Evolutionary conservation across 2,888 invertebrate species (phyloP), one percentile per base, ranked within the genome.

Genomic region (Pristionchus entomophagus): DNA sequence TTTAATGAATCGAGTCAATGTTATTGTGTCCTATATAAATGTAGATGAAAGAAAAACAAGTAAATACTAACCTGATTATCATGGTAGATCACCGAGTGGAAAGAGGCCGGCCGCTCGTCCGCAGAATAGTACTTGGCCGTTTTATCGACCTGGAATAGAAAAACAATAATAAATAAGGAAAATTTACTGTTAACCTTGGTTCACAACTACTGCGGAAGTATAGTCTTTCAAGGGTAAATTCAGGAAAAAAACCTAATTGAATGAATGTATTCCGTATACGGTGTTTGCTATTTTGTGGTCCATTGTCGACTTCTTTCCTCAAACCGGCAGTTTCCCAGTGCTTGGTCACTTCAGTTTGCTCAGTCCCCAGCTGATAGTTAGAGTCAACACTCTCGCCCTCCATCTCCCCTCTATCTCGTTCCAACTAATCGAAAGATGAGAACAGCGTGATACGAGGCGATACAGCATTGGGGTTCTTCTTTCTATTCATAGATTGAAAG

Each of bases 121-220:
- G 87, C 82, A 19, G 91, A 95, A 94, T 97, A 97, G 95, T 98
- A 99, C 94, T 96, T 96, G 93, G 96, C 96, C 89, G 97, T 96
- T 95, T 85, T 69, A 32, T 73, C 69, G 19, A 73, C 73, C 84
- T 84, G 38, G 14, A 65, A 29, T 45, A 5, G 26, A 38, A n/a
- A 35, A 35, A 19, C n/a, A 69, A 38, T 38, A 19, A 19, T 38
- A 8, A 1, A 35, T 26, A 35, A 69, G 22, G 22, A n/a, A 8
- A 38, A 38, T 22, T 10, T 3, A 35, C 35, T 29, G 12, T 29
- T 59, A n/a, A n/a, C n/a, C 12, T 6, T 69, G 22, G 38, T 69
- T 69, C 65, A 1, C 22, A 8, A 35, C 29, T 38, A 14, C n/a
- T n/a, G n/a, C n/a, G n/a, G n/a, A n/a, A n/a, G n/a, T n/a, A n/a